Conservation (phyloP, 2,888 invertebrate species). For the Dasypolia templi region DNA sequence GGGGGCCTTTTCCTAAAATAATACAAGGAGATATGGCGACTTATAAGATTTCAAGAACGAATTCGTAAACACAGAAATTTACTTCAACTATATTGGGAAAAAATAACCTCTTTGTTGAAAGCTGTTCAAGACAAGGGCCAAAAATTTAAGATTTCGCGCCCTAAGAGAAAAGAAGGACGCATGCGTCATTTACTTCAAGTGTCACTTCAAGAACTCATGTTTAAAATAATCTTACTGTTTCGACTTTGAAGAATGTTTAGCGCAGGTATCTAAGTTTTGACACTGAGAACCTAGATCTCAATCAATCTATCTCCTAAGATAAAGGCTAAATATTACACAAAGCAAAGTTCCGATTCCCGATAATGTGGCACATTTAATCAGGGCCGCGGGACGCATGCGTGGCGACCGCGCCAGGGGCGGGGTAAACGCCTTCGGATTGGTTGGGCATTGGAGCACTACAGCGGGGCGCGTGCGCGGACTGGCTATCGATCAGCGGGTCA, state of each 20-base stretch:
- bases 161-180: slow-evolving; percentile 3
- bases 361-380: slow-evolving; percentile 5
- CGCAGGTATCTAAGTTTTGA: neutral
- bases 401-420: slow-evolving; percentile 7
- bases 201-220: neutral
- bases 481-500: slow-evolving; percentile 41
- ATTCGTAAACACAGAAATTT: neutral
- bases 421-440: slow-evolving; percentile 7
- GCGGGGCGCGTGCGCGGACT: slow-evolving; percentile 37
- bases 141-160: neutral
- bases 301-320: neutral
- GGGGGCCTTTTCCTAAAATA: neutral
- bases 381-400: slow-evolving; percentile 27
- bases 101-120: neutral
- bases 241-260: neutral
- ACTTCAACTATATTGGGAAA: neutral
- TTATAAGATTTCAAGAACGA: neutral
- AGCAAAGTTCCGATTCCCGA: neutral
- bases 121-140: neutral
- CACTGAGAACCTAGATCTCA: neutral
- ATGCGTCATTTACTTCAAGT: slow-evolving; percentile 23
- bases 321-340: neutral
- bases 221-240: neutral
- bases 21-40: neutral
- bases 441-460: neutral